Evolutionary conservation across 2,113 vertebrate species (phyloP).

Genomic region (Callithrix jacchus): DNA sequence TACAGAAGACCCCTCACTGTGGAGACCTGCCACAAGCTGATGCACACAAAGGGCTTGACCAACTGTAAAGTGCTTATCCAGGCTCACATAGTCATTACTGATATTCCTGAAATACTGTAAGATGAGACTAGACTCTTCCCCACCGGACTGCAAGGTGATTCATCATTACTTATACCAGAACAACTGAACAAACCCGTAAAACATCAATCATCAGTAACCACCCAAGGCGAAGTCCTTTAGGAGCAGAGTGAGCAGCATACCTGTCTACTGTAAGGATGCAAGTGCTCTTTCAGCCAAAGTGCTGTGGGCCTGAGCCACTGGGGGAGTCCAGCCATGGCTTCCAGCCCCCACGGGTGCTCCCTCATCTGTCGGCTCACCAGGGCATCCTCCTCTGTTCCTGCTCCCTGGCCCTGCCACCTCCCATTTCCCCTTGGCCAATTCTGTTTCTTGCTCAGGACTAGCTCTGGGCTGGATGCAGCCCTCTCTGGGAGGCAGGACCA

Average conservation of each 20-base stretch:
- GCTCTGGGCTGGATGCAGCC: neutral
- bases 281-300: neutral
- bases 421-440: accelerated
- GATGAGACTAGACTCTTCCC: neutral
- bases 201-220: neutral
- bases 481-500: neutral
- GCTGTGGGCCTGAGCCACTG: neutral
- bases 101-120: neutral
- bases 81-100: accelerated
- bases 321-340: neutral
- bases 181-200: neutral
- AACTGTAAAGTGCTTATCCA: accelerated
- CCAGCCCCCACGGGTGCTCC: neutral
- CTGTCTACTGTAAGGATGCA: too few relatives aligned
- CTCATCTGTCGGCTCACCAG: accelerated
- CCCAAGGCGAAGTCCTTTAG: neutral
- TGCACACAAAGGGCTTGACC: accelerated
- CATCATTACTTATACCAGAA: neutral
- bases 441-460: neutral
- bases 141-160: neutral
- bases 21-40: neutral
- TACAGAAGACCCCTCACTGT: accelerated
- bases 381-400: neutral
- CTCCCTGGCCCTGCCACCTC: neutral
- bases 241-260: neutral